Conservation (phyloP, 2,797 vertebrate species). For the Trichosurus vulpecula region DNA sequence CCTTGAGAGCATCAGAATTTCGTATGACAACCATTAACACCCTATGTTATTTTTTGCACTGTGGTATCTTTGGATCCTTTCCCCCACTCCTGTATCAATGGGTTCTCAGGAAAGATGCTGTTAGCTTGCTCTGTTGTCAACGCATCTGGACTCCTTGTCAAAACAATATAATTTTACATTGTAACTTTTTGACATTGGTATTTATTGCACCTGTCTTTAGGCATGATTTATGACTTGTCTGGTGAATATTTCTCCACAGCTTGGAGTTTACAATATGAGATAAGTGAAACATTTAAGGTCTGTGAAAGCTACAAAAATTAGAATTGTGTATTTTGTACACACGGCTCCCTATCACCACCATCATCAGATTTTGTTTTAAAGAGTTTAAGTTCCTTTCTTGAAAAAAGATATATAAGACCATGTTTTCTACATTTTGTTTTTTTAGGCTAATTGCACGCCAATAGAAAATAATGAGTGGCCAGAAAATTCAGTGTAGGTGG, state of each 20-base stretch:
- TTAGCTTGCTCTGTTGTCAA: slow-evolving; percentile 86
- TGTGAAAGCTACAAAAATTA: slow-evolving; percentile 74
- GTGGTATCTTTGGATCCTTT: slow-evolving; percentile 37
- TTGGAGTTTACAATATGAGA: slow-evolving; percentile 87
- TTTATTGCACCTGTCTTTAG: slow-evolving; percentile 89
- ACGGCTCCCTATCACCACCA: background rate
- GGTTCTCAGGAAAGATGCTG: slow-evolving; percentile 77
- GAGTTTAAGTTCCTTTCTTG: background rate
- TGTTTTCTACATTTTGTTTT: slow-evolving; percentile 25
- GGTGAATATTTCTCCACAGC: slow-evolving; percentile 88
- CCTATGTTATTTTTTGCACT: slow-evolving; percentile 75
- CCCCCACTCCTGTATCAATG: slow-evolving; percentile 35
- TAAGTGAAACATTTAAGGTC: slow-evolving; percentile 88
- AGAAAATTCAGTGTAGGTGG: slow-evolving; percentile 28
- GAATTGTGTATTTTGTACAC: slow-evolving; percentile 75
- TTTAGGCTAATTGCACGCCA: background rate
- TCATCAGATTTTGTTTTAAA: background rate
- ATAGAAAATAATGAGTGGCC: slow-evolving; percentile 33
- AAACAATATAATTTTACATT: slow-evolving; percentile 91
- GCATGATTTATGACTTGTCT: slow-evolving; percentile 95
- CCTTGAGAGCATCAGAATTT: slow-evolving; percentile 44
- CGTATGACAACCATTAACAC: slow-evolving; percentile 78
- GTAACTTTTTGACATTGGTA: slow-evolving; percentile 88
- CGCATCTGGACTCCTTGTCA: slow-evolving; percentile 91
- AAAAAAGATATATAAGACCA: background rate